A percentile compares a stretch with the other conserved stretches of the same genome.
Evolutionary conservation across 2,113 vertebrate genomes (phyloP).

Genomic region (Sturnira hondurensis): DNA sequence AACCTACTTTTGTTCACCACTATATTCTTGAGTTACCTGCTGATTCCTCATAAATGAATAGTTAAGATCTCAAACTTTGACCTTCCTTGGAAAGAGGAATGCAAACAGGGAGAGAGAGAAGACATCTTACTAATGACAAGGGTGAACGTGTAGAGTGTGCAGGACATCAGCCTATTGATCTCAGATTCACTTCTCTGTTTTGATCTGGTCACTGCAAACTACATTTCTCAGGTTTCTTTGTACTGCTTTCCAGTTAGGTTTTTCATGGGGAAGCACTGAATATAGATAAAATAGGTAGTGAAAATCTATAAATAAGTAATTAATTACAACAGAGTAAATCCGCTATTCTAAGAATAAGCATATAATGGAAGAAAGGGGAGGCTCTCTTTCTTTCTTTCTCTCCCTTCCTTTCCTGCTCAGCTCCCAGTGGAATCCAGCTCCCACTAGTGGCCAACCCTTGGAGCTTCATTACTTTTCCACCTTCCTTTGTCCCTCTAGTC

Average conservation of each 20-base stretch:
- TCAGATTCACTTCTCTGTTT: not conserved
- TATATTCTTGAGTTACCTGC: not conserved
- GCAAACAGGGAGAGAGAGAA: not conserved
- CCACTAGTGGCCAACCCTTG: not conserved
- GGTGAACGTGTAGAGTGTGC: not conserved
- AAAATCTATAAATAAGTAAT: not conserved
- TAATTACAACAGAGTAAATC: not conserved
- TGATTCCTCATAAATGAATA: not conserved
- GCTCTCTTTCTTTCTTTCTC: not conserved
- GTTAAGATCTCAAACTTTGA: not conserved
- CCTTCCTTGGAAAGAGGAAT: not conserved
- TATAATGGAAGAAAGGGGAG: not conserved
- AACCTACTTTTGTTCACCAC: not conserved
- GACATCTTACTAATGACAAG: not conserved
- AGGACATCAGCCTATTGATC: not conserved
- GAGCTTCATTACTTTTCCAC: not conserved
- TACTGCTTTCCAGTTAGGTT: not conserved
- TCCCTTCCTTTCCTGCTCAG: no score
- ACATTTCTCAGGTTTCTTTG: not conserved
- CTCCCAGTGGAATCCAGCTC: not conserved
- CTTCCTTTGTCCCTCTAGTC: not conserved
- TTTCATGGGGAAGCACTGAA: not conserved
- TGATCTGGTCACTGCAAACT: not conserved
- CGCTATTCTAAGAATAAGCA: not conserved
- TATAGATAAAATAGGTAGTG: not conserved